Evolutionary conservation across 1,140 invertebrate species (phyloP).

Genomic region (Brachionus paranguensis): DNA sequence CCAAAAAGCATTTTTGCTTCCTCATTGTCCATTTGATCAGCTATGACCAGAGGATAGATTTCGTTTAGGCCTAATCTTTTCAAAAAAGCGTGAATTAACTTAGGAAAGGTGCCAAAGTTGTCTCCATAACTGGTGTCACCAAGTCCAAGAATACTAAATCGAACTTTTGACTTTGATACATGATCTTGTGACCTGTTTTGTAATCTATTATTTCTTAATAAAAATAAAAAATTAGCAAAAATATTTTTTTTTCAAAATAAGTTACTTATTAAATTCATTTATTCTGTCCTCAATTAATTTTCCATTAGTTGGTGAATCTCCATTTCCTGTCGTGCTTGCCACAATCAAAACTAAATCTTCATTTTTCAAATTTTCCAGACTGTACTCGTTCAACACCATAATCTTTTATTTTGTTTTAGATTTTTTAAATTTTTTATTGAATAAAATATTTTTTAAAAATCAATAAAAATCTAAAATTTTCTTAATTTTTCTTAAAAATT

Average conservation of each 20-base stretch:
- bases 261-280: not conserved
- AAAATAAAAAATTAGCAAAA: not conserved
- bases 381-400: slow-evolving; percentile 80
- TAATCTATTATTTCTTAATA: not conserved
- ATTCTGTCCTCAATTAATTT: slow-evolving; percentile 59
- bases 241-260: not conserved
- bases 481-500: too few relatives aligned
- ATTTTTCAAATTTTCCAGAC: slow-evolving; percentile 83
- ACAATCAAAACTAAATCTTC: slow-evolving; percentile 82
- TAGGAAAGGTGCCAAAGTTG: not conserved
- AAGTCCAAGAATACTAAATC: slow-evolving; percentile 49
- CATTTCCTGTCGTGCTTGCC: slow-evolving; percentile 90
- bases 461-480: too few relatives aligned
- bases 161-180: slow-evolving; percentile 59
- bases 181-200: slow-evolving; percentile 41
- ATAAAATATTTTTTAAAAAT: too few relatives aligned
- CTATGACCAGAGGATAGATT: not conserved
- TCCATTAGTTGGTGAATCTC: slow-evolving; percentile 91
- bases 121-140: not conserved
- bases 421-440: not conserved
- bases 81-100: not conserved
- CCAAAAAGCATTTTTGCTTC: not conserved
- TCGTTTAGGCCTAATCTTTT: not conserved
- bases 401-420: slow-evolving; percentile 67
- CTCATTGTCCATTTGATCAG: not conserved